Percentiles rank a stretch among this genome's conserved stretches.
Evolutionary conservation across 2,113 vertebrate genomes (phyloP).

Genomic region (Panthera uncia): DNA sequence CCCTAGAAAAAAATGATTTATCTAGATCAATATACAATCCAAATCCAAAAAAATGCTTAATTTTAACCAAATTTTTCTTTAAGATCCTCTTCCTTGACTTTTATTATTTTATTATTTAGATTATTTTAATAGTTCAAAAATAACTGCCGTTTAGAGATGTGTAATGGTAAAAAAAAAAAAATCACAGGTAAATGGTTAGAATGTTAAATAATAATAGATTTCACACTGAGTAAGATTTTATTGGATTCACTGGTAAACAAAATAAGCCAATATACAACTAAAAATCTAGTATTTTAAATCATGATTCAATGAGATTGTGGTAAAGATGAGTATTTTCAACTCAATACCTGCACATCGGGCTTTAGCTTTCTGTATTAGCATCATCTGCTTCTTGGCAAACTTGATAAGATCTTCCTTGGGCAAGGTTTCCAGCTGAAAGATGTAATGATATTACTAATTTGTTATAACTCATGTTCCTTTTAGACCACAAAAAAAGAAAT

Average conservation of each 20-base stretch:
- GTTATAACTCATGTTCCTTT: constrained; percentile 3
- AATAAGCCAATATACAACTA: background rate
- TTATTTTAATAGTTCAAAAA: background rate
- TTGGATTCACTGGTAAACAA: background rate
- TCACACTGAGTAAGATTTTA: constrained; percentile 23
- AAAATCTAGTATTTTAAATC: background rate
- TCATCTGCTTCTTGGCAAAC: constrained; percentile 97
- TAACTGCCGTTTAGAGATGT: background rate
- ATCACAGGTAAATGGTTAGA: background rate
- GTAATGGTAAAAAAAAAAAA: background rate
- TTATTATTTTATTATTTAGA: too few relatives aligned
- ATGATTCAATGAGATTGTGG: background rate
- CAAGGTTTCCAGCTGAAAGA: constrained; percentile 93
- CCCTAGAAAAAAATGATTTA: background rate
- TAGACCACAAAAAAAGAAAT: background rate
- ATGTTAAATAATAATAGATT: background rate
- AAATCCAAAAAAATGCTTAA: background rate
- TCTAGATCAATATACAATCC: background rate
- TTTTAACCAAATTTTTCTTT: background rate
- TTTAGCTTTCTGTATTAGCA: constrained; percentile 94
- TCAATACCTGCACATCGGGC: constrained; percentile 91
- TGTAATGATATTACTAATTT: constrained; percentile 15
- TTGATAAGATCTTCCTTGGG: constrained; percentile 98
- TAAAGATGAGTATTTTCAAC: constrained; percentile 24
- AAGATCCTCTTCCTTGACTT: background rate